These are phyloP conservation scores for Crossoptilon crossoptilon DNA, from an alignment of 2,797 vertebrate genomes.

Conservation along the genomic window DNA sequence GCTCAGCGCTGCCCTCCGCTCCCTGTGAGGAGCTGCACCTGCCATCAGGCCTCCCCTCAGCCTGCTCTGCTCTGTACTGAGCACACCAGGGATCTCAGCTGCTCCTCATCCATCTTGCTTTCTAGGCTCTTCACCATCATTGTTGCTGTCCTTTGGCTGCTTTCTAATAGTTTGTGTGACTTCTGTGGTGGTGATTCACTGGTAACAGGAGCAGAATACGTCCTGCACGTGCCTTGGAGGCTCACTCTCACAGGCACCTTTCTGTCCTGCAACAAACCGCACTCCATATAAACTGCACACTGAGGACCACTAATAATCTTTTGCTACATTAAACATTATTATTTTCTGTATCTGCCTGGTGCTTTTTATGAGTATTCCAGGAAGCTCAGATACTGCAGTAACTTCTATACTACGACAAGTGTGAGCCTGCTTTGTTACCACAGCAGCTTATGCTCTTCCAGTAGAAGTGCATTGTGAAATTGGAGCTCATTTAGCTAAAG, in stretches of 20 bases:
- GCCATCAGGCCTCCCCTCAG: background rate
- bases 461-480: background rate
- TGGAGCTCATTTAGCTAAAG: background rate
- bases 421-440: background rate
- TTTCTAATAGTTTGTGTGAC: background rate
- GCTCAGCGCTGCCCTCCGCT: background rate
- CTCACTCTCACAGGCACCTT: background rate
- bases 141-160: background rate
- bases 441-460: background rate
- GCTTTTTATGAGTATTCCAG: constrained; percentile 65
- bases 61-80: background rate
- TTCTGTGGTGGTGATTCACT: background rate
- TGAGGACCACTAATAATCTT: constrained; percentile 57
- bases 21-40: background rate
- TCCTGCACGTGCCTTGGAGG: background rate
- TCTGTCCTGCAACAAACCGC: constrained; percentile 10
- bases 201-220: background rate
- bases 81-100: background rate
- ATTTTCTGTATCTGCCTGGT: constrained; percentile 64
- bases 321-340: constrained; percentile 70
- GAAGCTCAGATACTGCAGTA: constrained; percentile 24
- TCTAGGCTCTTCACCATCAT: background rate
- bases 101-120: background rate
- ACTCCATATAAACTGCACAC: constrained; percentile 2
- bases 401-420: background rate